A percentile compares a stretch with the other conserved stretches of the same genome.
phyloP scores from a whole-genome alignment of 2,113 vertebrate genomes.

The Riparia riparia region DNA sequence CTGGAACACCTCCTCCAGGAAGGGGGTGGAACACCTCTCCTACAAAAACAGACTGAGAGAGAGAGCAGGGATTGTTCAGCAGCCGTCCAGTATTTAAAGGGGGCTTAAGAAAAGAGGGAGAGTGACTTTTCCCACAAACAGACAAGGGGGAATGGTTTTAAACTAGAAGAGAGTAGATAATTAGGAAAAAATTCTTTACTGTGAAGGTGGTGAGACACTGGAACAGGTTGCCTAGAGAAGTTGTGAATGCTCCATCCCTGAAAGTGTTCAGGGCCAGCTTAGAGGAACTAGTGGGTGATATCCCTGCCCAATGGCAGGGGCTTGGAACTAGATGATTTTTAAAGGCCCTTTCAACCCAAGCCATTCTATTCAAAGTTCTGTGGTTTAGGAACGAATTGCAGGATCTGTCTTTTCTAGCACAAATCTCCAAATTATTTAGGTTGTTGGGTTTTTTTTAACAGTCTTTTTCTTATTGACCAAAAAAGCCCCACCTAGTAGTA shows the following conservation, averaged over 20 bases:
- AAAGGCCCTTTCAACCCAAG: neutral
- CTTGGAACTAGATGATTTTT: neutral
- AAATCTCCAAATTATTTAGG: neutral
- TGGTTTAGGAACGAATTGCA: neutral
- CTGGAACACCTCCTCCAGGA: neutral
- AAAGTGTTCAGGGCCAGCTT: neutral
- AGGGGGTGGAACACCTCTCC: neutral
- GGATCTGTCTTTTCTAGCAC: neutral
- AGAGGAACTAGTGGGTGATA: neutral
- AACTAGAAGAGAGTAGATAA: neutral
- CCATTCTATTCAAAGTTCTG: neutral
- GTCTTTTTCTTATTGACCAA: neutral
- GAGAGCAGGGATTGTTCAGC: neutral
- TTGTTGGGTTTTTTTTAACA: neutral
- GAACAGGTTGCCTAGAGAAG: neutral
- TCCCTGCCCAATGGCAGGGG: neutral
- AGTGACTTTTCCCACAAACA: neutral
- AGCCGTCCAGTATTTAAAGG: neutral
- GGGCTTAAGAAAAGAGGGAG: neutral
- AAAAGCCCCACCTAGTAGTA: neutral
- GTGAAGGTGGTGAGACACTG: neutral
- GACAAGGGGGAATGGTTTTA: neutral
- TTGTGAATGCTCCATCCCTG: neutral
- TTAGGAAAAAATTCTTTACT: neutral
- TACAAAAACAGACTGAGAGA: neutral